Evolutionary conservation across 2,113 vertebrate species (phyloP).

Genomic region (Romanogobio albipinnatus): DNA sequence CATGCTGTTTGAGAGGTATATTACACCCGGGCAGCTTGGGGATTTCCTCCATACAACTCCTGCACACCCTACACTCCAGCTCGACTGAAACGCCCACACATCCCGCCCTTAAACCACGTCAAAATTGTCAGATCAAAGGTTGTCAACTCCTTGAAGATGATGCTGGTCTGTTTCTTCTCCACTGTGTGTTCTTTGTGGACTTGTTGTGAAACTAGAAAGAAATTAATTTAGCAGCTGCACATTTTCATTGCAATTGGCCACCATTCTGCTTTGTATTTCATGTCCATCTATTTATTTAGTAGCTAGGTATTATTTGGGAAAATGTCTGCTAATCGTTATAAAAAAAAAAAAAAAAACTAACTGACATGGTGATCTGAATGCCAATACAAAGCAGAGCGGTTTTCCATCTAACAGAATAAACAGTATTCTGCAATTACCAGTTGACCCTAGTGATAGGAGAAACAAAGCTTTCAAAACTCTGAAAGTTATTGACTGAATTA

Average conservation of each 20-base stretch:
- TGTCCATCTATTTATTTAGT: too few relatives aligned
- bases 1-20: conserved; percentile 55
- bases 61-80: not conserved
- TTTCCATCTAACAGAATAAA: too few relatives aligned
- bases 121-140: conserved; percentile 45
- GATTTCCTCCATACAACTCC: conserved; percentile 52
- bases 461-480: too few relatives aligned
- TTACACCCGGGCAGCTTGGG: conserved; percentile 52
- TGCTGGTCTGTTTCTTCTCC: conserved; percentile 19
- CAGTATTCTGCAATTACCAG: too few relatives aligned
- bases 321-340: too few relatives aligned
- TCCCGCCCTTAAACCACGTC: conserved; percentile 18
- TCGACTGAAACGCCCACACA: not conserved
- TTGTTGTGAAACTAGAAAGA: not conserved
- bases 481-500: too few relatives aligned
- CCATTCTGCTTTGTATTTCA: not conserved
- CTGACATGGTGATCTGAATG: too few relatives aligned
- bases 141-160: conserved; percentile 23
- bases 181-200: conserved; percentile 12
- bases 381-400: too few relatives aligned
- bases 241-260: not conserved
- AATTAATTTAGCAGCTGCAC: not conserved
- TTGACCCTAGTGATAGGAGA: too few relatives aligned
- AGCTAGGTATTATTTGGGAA: too few relatives aligned
- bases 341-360: too few relatives aligned